These are phyloP conservation scores for Clepsis dumicolana DNA, from an alignment of 2,888 invertebrate species.

Conservation along the genomic window DNA sequence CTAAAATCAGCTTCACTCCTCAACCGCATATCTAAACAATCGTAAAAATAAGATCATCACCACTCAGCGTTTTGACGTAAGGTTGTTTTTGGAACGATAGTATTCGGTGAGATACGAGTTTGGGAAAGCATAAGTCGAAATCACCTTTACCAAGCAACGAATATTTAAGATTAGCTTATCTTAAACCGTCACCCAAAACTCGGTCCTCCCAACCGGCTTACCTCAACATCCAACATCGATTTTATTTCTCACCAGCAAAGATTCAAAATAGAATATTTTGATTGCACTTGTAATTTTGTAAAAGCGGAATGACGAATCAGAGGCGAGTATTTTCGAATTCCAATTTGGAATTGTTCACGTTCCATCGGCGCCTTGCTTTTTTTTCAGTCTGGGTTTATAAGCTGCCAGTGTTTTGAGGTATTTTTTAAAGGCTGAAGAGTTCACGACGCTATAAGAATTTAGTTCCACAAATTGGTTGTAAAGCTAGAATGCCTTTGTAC, in stretches of 20 bases:
- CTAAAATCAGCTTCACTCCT: conserved; percentile 22
- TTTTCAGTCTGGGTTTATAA: conserved; percentile 48
- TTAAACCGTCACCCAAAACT: conserved; percentile 55
- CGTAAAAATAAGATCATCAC: no score
- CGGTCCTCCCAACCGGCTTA: conserved; percentile 43
- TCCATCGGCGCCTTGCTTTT: conserved; percentile 63
- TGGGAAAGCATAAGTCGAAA: no score
- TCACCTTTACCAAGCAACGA: conserved; percentile 60
- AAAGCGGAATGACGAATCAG: conserved; percentile 67
- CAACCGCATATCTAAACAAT: no score
- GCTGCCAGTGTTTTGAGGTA: conserved; percentile 13
- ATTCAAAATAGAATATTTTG: conserved; percentile 2
- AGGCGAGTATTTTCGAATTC: conserved; percentile 60
- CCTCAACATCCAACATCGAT: neutral
- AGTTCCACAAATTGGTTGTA: no score
- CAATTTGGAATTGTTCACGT: conserved; percentile 68
- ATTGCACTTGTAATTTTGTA: conserved; percentile 49
- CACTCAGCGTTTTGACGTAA: no score
- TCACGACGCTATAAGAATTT: neutral
- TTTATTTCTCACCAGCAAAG: conserved; percentile 5
- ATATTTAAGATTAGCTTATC: conserved; percentile 71
- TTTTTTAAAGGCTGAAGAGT: conserved; percentile 5
- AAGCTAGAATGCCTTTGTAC: no score
- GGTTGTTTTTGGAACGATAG: no score
- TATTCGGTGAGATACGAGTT: no score